Percentiles rank a stretch among this genome's conserved stretches.
Conservation (phyloP, 1,140 invertebrate genomes). For the Heliconius melpomene region DNA sequence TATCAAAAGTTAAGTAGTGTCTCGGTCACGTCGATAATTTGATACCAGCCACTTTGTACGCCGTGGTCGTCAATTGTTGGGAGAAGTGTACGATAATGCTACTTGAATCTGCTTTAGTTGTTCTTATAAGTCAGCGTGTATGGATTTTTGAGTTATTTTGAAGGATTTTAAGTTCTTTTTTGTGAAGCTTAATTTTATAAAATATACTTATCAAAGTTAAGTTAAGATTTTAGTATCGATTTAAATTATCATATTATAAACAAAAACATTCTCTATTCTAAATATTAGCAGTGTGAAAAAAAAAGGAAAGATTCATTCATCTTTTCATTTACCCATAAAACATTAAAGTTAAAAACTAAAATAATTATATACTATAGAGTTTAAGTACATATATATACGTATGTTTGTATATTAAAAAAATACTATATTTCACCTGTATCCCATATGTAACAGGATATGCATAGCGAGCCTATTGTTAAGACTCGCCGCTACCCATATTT, state of each 20-base stretch:
- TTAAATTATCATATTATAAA: no score
- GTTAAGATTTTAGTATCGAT: no score
- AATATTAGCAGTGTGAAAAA: no score
- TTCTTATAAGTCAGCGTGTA: background rate
- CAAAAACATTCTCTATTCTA: no score
- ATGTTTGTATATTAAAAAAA: no score
- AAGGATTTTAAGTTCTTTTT: background rate
- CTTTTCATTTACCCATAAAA: no score
- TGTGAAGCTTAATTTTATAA: background rate
- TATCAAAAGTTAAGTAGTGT: slow-evolving; percentile 31
- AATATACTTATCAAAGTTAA: no score
- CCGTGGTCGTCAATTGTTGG: background rate
- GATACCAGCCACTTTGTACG: slow-evolving; percentile 19
- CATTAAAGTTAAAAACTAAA: no score
- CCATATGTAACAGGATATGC: background rate
- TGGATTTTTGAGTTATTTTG: background rate
- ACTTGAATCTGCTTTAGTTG: background rate
- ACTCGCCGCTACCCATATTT: background rate
- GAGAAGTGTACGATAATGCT: background rate
- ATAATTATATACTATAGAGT: no score
- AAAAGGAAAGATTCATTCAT: no score
- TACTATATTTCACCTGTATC: no score
- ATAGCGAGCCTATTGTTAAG: background rate
- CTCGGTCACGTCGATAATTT: slow-evolving; percentile 20
- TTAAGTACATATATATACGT: no score